Evolutionary conservation across 92 coral and sea anemone species (phyloP).

Genomic region (Bergia puertoricense): DNA sequence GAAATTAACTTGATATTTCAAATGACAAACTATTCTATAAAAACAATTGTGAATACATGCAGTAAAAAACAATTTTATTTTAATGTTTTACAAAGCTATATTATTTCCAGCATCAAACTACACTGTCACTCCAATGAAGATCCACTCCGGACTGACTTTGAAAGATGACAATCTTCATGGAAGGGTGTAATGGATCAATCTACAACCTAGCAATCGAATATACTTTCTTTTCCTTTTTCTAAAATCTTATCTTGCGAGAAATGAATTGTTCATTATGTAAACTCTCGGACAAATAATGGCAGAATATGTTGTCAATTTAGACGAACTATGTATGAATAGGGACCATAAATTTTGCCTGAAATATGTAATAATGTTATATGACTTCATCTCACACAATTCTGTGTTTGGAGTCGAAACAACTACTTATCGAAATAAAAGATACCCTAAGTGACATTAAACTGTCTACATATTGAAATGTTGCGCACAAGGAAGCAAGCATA

Average conservation of each 20-base stretch:
- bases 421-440: conserved; percentile 36
- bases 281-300: conserved; percentile 21
- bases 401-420: conserved; percentile 29
- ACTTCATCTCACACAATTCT: not conserved
- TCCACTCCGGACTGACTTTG: conserved; percentile 9
- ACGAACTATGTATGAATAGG: conserved; percentile 8
- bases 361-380: conserved; percentile 26
- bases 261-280: conserved; percentile 25
- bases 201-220: not conserved
- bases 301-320: not conserved
- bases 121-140: not conserved
- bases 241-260: not conserved
- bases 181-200: not conserved
- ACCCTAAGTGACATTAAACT: conserved; percentile 4
- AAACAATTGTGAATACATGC: conserved; percentile 19
- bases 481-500: not conserved
- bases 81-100: not conserved
- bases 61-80: conserved; percentile 13
- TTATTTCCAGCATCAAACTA: not conserved
- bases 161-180: conserved; percentile 17
- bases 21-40: conserved; percentile 26
- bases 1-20: conserved; percentile 44
- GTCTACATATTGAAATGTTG: not conserved
- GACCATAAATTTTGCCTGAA: not conserved
- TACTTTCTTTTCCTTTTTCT: not conserved